A percentile compares a stretch with the other conserved stretches of the same genome.
Evolutionary conservation across 2,113 vertebrate genomes (phyloP).

Genomic region (Grallaria varia): DNA sequence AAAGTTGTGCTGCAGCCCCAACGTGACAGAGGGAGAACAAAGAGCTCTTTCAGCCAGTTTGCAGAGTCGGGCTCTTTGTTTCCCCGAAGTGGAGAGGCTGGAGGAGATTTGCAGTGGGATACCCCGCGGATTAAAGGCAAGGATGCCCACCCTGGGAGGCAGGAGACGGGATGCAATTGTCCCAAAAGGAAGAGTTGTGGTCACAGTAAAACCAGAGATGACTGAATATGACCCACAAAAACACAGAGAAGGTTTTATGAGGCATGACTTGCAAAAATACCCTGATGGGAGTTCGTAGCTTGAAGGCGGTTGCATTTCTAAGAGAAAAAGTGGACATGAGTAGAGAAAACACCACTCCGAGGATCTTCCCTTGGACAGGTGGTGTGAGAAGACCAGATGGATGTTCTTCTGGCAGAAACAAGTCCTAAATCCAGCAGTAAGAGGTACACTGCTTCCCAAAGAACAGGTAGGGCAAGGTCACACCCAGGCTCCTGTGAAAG

Average conservation of each 20-base stretch:
- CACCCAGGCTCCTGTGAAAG: rapidly evolving
- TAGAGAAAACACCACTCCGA: not conserved
- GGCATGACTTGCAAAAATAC: not conserved
- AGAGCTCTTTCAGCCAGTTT: constrained; percentile 20
- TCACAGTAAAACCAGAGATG: not conserved
- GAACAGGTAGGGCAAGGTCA: no score
- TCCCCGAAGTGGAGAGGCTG: not conserved
- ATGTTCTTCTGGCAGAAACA: not conserved
- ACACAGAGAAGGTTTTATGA: not conserved
- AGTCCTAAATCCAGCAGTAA: not conserved
- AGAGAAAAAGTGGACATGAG: not conserved
- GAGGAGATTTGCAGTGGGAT: constrained; percentile 25
- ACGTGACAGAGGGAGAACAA: constrained; percentile 24
- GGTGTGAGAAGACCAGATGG: rapidly evolving
- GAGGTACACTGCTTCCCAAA: not conserved
- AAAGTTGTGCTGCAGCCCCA: not conserved
- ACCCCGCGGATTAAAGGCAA: not conserved
- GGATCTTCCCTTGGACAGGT: not conserved
- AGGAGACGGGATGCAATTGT: not conserved
- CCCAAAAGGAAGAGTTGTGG: not conserved
- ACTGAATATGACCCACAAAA: not conserved
- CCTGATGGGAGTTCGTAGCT: not conserved
- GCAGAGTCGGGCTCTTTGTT: not conserved
- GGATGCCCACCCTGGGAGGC: constrained; percentile 31
- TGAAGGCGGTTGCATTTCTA: rapidly evolving